Base-by-base conservation (phyloP, 2,888 invertebrate species). In the Ptilodon capucinus region DNA sequence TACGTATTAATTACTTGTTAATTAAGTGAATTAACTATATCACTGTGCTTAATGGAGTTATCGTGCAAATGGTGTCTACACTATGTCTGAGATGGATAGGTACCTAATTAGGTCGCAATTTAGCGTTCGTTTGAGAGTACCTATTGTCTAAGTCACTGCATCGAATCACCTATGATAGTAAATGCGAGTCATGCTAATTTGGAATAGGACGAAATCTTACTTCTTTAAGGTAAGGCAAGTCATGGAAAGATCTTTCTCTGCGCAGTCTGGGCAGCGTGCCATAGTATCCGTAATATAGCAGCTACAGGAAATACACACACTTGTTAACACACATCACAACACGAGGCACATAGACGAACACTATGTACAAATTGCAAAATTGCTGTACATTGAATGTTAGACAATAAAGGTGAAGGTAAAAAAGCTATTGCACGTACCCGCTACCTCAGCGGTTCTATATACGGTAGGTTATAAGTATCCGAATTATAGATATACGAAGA, bases 221-320 rank as follows among this genome's bases (percentile, higher is more conserved):
- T 92, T 96, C 96, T 92, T 95, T 95, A 54, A 95, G 91, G 64
- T 92, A 92, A 76, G 95, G 94, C 75, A 95, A 93, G 79, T 96
- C 96, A 85, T 95, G 95, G 89, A 94, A 95, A 68, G 96, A 95
- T 74, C 95, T 90, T 90, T 96, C 96, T 68, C 96, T 93, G 71
- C 95, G 92, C 68, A 95, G 92, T 82, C 95, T 93, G 64, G 95
- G 94, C 76, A 94, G 93, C 61, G 93, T 93, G 78, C 94, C 94
- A 91, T 94, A 94, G 91, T 91, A 91, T 86, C 93, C 93, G 83
- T 93, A 93, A 92, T 93, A 93, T 86, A 94, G 93, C 92, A 94
- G 91, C 94, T 94, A 92, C 78, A 84, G 79, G 89, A 81, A 89
- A 86, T n/a, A n/a, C 74, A 86, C 67, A 77, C 54, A 71, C 51